Evolutionary conservation across 2,888 invertebrate species (phyloP).

Genomic region (Ennomos quercinarius): DNA sequence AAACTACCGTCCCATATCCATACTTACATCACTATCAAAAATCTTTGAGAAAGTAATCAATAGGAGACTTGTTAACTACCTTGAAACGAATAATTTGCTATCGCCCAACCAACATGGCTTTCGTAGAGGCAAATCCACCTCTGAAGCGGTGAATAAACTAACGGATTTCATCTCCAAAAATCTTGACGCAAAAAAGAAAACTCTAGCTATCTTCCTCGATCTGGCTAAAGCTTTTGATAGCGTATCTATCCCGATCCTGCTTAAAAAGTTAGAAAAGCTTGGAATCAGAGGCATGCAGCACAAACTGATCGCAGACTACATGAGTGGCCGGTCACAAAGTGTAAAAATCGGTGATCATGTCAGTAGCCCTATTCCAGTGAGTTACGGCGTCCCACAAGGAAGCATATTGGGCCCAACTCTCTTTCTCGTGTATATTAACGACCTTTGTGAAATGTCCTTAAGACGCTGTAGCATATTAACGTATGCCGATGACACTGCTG

Average conservation of each 20-base stretch:
- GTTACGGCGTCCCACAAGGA: not conserved
- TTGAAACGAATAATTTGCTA: not conserved
- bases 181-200: not conserved
- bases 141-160: not conserved
- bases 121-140: not conserved
- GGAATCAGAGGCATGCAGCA: not conserved
- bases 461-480: too few species aligned
- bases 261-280: not conserved
- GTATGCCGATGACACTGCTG: not conserved
- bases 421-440: not conserved
- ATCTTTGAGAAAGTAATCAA: not conserved
- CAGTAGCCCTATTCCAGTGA: not conserved
- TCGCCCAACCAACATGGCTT: not conserved
- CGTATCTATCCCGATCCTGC: not conserved
- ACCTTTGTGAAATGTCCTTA: not conserved
- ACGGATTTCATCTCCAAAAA: not conserved
- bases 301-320: not conserved
- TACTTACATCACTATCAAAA: not conserved
- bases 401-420: not conserved
- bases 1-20: not conserved
- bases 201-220: not conserved
- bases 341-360: not conserved
- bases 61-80: not conserved
- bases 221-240: conserved; percentile 1
- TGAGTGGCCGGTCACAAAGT: not conserved